Percentiles rank a stretch among this genome's conserved stretches.
Evolutionary conservation across 1,140 invertebrate species (phyloP).

Genomic region (Acyrthosiphon pisum): DNA sequence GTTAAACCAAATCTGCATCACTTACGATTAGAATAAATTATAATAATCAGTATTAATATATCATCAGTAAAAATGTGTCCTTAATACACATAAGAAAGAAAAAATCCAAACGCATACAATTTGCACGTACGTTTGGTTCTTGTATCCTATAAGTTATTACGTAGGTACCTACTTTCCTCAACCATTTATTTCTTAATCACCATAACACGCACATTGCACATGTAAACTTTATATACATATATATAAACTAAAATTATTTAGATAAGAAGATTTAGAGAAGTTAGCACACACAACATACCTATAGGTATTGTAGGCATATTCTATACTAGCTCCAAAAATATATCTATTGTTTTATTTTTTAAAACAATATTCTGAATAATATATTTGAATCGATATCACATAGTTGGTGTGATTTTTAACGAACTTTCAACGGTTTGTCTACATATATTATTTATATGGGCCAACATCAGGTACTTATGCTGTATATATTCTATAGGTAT

Average conservation of each 20-base stretch:
- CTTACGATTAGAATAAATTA: background rate
- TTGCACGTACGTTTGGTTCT: background rate
- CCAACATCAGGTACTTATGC: background rate
- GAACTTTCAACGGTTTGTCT: background rate
- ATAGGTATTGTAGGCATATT: background rate
- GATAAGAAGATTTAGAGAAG: too few species aligned
- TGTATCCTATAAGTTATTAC: background rate
- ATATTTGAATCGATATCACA: background rate
- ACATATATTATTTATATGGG: background rate
- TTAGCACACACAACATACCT: too few species aligned
- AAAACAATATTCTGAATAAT: background rate
- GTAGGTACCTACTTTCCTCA: background rate
- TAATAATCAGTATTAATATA: background rate
- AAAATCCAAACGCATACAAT: background rate
- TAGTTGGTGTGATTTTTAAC: background rate
- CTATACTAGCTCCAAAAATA: background rate
- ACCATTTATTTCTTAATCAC: background rate
- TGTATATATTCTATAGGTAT: background rate
- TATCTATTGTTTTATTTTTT: background rate
- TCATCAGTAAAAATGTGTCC: background rate
- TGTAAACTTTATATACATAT: too few species aligned
- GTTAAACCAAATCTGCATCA: background rate
- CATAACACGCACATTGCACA: background rate
- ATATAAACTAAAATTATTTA: too few species aligned
- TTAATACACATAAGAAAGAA: background rate